Evolutionary conservation across 2,797 vertebrate genomes (phyloP).

Genomic region (Tangara arthus): DNA sequence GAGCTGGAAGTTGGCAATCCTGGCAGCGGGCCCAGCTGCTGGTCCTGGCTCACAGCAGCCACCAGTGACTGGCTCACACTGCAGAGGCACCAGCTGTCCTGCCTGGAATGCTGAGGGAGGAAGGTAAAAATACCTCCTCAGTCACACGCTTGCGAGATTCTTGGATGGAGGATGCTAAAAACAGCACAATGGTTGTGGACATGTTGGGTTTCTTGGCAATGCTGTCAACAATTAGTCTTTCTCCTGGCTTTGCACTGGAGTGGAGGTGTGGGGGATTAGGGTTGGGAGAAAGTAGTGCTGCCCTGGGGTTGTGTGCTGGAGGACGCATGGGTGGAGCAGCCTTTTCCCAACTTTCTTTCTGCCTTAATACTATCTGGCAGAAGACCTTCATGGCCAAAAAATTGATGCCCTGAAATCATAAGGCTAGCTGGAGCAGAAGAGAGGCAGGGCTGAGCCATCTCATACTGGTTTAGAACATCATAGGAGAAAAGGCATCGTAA

Average conservation of each 20-base stretch:
- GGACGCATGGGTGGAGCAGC: background rate
- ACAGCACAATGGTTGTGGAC: background rate
- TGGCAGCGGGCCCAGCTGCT: rapidly evolving
- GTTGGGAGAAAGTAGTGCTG: background rate
- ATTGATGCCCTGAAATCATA: background rate
- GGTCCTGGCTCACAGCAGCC: background rate
- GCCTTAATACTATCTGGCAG: background rate
- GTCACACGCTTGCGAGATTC: background rate
- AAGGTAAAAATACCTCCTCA: background rate
- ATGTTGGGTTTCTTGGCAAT: background rate
- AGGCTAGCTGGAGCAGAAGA: background rate
- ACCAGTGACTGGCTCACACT: background rate
- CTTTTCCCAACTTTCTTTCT: background rate
- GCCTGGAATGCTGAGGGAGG: background rate
- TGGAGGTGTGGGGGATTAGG: background rate
- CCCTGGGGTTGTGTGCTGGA: rapidly evolving
- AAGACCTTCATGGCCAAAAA: background rate
- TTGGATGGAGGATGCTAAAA: background rate
- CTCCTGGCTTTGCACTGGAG: background rate
- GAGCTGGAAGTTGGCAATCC: rapidly evolving
- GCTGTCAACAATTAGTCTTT: background rate
- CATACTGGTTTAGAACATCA: background rate
- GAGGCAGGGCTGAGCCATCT: background rate
- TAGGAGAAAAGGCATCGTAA: background rate
- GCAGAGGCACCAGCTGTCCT: background rate